phyloP scores from a whole-genome alignment of 1,140 invertebrate species.

The Hyphantria cunea region DNA sequence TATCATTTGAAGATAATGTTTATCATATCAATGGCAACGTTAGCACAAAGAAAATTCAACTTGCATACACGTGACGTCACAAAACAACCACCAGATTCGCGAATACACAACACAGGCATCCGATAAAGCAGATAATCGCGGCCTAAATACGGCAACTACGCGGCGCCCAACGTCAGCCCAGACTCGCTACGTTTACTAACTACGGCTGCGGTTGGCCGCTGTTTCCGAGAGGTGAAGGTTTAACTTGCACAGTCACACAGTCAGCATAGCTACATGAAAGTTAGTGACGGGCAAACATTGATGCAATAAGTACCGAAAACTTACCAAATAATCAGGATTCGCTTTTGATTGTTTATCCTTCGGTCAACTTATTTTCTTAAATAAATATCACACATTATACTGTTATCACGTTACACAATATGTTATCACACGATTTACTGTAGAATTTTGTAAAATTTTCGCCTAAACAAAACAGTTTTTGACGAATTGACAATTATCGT shows the following conservation, averaged over 20 bases:
- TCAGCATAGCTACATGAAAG: conserved; percentile 45
- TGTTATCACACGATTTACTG: conserved; percentile 61
- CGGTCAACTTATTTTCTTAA: conserved; percentile 61
- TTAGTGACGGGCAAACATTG: conserved; percentile 62
- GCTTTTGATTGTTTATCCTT: conserved; percentile 49
- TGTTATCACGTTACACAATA: conserved; percentile 64
- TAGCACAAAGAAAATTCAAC: conserved; percentile 60
- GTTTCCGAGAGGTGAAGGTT: conserved; percentile 45
- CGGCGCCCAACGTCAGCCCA: conserved; percentile 46
- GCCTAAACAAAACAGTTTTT: conserved; percentile 78
- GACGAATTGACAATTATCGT: conserved; percentile 76
- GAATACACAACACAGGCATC: conserved; percentile 62
- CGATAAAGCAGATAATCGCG: conserved; percentile 48
- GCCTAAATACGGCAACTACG: conserved; percentile 54
- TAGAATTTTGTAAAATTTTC: conserved; percentile 71
- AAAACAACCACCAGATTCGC: conserved; percentile 48
- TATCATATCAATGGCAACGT: conserved; percentile 65
- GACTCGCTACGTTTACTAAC: conserved; percentile 29
- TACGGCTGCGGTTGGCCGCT: conserved; percentile 4
- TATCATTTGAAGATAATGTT: conserved; percentile 67
- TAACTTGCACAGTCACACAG: conserved; percentile 33
- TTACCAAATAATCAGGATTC: conserved; percentile 69
- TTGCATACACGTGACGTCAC: conserved; percentile 64
- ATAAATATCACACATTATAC: conserved; percentile 71
- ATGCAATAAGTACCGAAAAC: conserved; percentile 60